Evolutionary conservation across 2,113 vertebrate genomes (phyloP).

Genomic region (Pangasianodon gigas): DNA sequence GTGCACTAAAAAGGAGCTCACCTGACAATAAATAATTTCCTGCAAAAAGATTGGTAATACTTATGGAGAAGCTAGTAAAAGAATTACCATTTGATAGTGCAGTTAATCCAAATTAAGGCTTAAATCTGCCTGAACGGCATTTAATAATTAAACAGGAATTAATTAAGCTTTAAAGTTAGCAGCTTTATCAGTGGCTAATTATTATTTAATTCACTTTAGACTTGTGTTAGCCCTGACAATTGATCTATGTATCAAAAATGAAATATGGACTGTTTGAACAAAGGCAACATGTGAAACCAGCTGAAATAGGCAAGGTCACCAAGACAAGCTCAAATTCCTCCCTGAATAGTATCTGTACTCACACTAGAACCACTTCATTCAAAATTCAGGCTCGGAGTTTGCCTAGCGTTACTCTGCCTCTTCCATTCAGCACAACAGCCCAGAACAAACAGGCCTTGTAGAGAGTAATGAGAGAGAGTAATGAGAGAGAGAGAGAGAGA

Average conservation of each 20-base stretch:
- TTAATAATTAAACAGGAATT: background rate
- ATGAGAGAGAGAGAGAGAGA: conserved; percentile 15
- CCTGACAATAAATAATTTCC: background rate
- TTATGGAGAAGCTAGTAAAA: background rate
- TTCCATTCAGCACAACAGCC: conserved; percentile 17
- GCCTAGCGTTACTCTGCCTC: conserved; percentile 18
- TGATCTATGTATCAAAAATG: background rate
- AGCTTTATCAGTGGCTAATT: background rate
- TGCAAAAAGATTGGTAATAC: background rate
- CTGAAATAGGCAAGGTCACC: background rate
- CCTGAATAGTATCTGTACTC: conserved; percentile 9
- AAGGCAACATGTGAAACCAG: background rate
- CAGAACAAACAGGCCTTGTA: conserved; percentile 39
- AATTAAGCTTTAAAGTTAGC: background rate
- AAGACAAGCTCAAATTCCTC: conserved; percentile 3
- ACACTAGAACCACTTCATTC: conserved; percentile 7
- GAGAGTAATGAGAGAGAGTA: conserved; percentile 10
- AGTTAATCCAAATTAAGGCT: background rate
- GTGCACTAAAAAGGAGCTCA: background rate
- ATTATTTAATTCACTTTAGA: conserved; percentile 3
- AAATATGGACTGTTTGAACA: background rate
- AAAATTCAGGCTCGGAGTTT: conserved; percentile 22
- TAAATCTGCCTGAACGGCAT: background rate
- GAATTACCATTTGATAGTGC: background rate
- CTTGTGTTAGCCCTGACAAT: background rate